A percentile compares a stretch with the other conserved stretches of the same genome.
These are phyloP conservation scores for Glyphotaelius pellucidus DNA, from an alignment of 2,888 invertebrate species.

Conservation along the genomic window DNA sequence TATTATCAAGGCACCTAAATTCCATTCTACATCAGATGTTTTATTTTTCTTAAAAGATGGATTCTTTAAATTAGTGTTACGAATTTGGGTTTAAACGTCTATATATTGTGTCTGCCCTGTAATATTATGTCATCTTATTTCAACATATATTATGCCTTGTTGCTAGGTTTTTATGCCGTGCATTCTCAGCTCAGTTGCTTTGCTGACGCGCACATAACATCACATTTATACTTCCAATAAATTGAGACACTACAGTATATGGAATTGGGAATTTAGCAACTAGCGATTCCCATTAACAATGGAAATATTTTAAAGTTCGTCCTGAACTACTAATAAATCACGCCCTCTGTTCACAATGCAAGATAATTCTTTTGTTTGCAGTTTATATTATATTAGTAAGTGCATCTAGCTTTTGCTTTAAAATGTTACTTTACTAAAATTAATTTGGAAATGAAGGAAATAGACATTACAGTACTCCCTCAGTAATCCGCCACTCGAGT, in stretches of 20 bases:
- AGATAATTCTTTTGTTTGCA: too few species aligned
- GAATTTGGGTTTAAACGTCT: background rate
- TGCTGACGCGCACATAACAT: background rate
- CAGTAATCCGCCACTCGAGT: too few species aligned
- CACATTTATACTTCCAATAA: background rate
- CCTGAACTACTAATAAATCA: too few species aligned
- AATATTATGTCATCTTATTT: background rate
- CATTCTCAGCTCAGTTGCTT: background rate
- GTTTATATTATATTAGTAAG: too few species aligned
- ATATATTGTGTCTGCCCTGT: background rate
- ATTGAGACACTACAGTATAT: background rate
- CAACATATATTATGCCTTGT: background rate
- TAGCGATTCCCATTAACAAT: background rate
- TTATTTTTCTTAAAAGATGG: background rate
- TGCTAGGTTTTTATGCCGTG: background rate
- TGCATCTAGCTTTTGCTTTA: too few species aligned
- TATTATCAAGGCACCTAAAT: too few species aligned
- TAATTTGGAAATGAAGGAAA: too few species aligned
- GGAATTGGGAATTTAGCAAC: background rate
- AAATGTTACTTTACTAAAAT: too few species aligned
- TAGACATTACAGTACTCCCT: too few species aligned
- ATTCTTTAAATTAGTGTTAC: background rate
- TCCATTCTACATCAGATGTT: background rate
- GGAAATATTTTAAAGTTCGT: background rate
- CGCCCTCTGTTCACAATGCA: too few species aligned